These are phyloP conservation scores for Vimba vimba DNA, from an alignment of 2,113 vertebrate genomes.

Conservation along the genomic window DNA sequence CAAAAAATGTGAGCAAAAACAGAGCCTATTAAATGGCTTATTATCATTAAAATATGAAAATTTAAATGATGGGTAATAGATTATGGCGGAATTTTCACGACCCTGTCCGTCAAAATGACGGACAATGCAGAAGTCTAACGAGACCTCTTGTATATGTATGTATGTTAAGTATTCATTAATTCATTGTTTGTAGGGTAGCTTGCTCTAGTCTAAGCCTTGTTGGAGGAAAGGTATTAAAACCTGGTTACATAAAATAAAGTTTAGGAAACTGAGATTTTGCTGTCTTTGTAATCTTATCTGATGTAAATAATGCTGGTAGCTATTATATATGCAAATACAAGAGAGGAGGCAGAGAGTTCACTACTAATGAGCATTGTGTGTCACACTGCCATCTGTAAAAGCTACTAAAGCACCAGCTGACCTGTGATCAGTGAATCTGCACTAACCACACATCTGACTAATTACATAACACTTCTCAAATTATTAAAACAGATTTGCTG, in stretches of 20 bases:
- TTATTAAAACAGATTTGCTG: slow-evolving; percentile 17
- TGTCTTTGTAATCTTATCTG: neutral
- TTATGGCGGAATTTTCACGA: no score
- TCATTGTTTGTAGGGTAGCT: neutral
- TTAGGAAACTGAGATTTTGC: neutral
- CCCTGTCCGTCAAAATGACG: no score
- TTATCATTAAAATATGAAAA: no score
- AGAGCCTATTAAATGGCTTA: no score
- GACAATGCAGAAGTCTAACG: no score
- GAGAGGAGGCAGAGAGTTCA: slow-evolving; percentile 3
- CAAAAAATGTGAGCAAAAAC: no score
- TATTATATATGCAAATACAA: slow-evolving; percentile 42
- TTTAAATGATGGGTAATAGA: no score
- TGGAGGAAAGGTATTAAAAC: neutral
- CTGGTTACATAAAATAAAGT: neutral
- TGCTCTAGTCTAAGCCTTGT: neutral
- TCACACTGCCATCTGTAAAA: slow-evolving; percentile 32
- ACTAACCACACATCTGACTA: neutral
- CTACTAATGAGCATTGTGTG: slow-evolving; percentile 37
- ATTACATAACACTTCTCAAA: neutral
- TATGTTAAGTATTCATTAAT: no score
- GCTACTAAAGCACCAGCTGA: slow-evolving; percentile 17
- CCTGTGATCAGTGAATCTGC: slow-evolving; percentile 34
- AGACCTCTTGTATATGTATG: no score
- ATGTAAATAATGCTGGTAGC: neutral